These are phyloP conservation scores for Nasonovia ribisnigri DNA, from an alignment of 2,888 invertebrate genomes.

Conservation along the genomic window DNA sequence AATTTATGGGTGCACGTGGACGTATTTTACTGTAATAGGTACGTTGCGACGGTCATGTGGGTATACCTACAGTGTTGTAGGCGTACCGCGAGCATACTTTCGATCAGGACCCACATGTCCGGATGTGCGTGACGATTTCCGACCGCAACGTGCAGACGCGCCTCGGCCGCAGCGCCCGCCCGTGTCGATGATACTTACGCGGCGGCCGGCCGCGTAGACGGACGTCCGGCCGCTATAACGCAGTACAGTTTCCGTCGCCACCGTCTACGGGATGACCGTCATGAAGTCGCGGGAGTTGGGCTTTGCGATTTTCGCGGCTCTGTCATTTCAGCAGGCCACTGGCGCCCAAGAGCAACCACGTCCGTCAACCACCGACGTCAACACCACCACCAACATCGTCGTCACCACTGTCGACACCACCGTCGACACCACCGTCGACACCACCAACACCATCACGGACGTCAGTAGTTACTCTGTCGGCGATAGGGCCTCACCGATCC, in stretches of 20 bases:
- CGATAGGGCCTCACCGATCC: not conserved
- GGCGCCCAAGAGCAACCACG: not conserved
- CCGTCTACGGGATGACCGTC: not conserved
- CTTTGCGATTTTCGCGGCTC: not conserved
- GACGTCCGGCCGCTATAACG: not conserved
- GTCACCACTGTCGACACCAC: not conserved
- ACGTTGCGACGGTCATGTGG: not conserved
- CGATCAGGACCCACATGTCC: slow-evolving; percentile 53
- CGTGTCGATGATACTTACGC: not conserved
- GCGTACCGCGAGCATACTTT: not conserved
- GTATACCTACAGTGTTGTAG: not conserved
- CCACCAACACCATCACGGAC: not conserved
- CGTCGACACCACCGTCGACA: not conserved
- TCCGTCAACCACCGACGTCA: not conserved
- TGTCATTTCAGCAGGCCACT: not conserved
- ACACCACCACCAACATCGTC: too few relatives aligned
- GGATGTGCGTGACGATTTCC: slow-evolving; percentile 35
- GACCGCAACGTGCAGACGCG: slow-evolving; percentile 18
- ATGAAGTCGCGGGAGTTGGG: not conserved
- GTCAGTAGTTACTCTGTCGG: not conserved
- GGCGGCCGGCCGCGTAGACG: not conserved
- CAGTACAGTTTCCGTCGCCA: not conserved
- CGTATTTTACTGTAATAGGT: not conserved
- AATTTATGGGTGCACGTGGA: not conserved
- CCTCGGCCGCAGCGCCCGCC: not conserved